These are phyloP conservation scores for Thomomys bottae DNA, from an alignment of 2,113 vertebrate species.

Conservation along the genomic window DNA sequence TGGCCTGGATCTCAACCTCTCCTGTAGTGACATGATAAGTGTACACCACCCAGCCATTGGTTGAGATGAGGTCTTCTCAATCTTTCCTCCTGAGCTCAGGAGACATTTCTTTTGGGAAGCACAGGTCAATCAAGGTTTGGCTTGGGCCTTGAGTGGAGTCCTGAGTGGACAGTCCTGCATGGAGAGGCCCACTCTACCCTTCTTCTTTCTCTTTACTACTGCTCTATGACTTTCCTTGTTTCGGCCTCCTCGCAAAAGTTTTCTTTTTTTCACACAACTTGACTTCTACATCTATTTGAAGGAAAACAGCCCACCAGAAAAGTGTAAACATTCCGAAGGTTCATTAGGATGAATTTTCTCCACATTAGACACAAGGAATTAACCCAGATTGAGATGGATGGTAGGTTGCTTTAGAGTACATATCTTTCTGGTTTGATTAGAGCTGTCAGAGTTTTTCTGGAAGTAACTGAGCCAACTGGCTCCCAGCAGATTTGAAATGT, in stretches of 20 bases:
- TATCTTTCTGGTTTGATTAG: not conserved
- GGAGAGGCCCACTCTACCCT: no score
- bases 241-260: not conserved
- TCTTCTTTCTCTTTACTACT: not conserved
- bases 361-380: not conserved
- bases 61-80: no score
- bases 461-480: no score
- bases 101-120: not conserved
- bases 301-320: not conserved
- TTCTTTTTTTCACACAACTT: not conserved
- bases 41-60: no score
- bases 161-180: no score
- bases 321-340: not conserved
- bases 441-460: not conserved
- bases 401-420: not conserved
- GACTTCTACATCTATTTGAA: not conserved
- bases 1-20: no score
- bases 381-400: not conserved
- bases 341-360: not conserved
- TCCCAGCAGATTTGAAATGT: not conserved
- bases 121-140: not conserved
- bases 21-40: no score
- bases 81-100: no score
- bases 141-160: not conserved
- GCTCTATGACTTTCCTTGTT: not conserved